Evolutionary conservation across 2,113 vertebrate species (phyloP).

Genomic region (Pachypanchax playfairii): DNA sequence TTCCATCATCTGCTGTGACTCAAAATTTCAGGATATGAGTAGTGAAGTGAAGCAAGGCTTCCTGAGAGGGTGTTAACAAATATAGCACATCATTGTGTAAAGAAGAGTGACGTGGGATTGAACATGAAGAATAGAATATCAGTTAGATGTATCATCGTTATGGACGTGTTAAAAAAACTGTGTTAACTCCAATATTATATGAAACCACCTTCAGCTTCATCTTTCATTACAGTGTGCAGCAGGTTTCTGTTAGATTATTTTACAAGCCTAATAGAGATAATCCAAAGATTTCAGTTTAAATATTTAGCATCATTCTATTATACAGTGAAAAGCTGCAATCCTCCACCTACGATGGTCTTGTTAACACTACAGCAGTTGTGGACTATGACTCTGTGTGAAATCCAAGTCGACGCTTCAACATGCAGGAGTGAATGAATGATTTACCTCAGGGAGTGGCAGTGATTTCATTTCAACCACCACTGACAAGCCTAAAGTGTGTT

Average conservation of each 20-base stretch:
- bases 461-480: neutral
- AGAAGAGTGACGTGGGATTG: neutral
- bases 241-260: no score
- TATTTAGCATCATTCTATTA: no score
- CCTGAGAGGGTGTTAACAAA: neutral
- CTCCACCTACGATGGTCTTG: neutral
- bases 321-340: neutral
- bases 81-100: neutral
- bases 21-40: constrained; percentile 13
- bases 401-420: constrained; percentile 7
- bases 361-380: constrained; percentile 18
- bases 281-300: no score
- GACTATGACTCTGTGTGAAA: constrained; percentile 43
- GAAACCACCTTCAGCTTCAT: neutral
- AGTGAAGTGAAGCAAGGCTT: neutral
- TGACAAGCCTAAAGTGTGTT: neutral
- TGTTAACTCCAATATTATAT: no score
- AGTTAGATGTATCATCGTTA: constrained; percentile 3
- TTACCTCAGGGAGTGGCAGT: constrained; percentile 39
- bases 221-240: neutral
- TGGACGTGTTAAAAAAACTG: no score
- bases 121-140: neutral
- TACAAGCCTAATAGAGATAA: neutral
- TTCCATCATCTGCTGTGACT: constrained; percentile 22
- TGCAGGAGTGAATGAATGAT: constrained; percentile 48